These are phyloP conservation scores for Cephalopholis sonnerati DNA, from an alignment of 2,113 vertebrate species.

Conservation along the genomic window DNA sequence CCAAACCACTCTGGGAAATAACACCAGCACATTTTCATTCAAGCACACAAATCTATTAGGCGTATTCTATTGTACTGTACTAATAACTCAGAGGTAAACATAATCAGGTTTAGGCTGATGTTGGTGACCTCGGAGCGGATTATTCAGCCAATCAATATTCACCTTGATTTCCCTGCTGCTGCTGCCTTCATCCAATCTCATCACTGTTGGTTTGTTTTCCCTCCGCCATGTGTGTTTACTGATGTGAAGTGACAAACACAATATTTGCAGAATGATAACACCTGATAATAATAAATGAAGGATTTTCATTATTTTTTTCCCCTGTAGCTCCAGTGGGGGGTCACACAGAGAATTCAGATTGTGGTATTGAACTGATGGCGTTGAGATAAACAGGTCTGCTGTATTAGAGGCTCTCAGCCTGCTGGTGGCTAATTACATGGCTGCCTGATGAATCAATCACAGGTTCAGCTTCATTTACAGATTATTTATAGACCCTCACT, in stretches of 20 bases:
- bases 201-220: slow-evolving; percentile 36
- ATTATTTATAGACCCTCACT: slow-evolving; percentile 24
- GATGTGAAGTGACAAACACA: slow-evolving; percentile 36
- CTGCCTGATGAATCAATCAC: slow-evolving; percentile 1
- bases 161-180: slow-evolving; percentile 1
- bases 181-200: slow-evolving; percentile 37
- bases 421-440: slow-evolving; percentile 23
- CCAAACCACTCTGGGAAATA: neutral
- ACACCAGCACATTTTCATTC: neutral
- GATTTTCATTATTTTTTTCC: slow-evolving; percentile 19
- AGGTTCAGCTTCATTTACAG: slow-evolving; percentile 18
- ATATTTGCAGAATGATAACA: slow-evolving; percentile 44
- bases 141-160: slow-evolving; percentile 44
- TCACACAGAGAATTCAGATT: neutral
- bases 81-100: slow-evolving; percentile 34
- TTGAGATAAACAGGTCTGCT: slow-evolving; percentile 9
- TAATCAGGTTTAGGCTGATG: neutral
- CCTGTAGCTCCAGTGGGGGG: neutral
- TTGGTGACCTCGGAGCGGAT: slow-evolving; percentile 1
- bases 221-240: slow-evolving; percentile 21
- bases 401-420: neutral
- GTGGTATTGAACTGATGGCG: neutral
- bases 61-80: neutral
- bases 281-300: slow-evolving; percentile 29
- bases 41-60: neutral